These are phyloP conservation scores for Caenorhabditis sp. DNA, from an alignment of 2,888 invertebrate species.

Conservation along the genomic window DNA sequence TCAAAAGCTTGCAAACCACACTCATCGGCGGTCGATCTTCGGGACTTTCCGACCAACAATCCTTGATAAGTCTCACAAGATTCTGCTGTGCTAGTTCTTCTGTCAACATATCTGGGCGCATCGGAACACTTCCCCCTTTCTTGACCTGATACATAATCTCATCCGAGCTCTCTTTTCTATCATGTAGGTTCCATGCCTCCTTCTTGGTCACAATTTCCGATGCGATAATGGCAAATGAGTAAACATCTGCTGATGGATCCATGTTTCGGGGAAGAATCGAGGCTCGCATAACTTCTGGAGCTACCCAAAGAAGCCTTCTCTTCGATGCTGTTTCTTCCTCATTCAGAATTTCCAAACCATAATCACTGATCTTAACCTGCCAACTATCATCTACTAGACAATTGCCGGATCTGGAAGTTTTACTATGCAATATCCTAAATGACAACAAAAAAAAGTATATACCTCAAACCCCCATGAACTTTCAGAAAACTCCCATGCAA, in stretches of 20 bases:
- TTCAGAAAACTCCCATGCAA: slow-evolving; percentile 50
- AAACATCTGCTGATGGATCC: slow-evolving; percentile 57
- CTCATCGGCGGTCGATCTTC: not conserved
- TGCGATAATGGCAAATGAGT: slow-evolving; percentile 64
- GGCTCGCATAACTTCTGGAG: slow-evolving; percentile 61
- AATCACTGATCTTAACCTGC: slow-evolving; percentile 48
- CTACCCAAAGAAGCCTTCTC: slow-evolving; percentile 51
- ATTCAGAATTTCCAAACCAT: slow-evolving; percentile 14
- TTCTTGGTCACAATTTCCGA: slow-evolving; percentile 63
- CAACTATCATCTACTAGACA: slow-evolving; percentile 64
- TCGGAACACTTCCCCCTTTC: slow-evolving; percentile 42
- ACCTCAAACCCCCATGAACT: slow-evolving; percentile 56
- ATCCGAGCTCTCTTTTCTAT: slow-evolving; percentile 46
- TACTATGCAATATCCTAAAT: not conserved
- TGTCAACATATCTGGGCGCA: slow-evolving; percentile 42
- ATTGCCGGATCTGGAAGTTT: slow-evolving; percentile 12
- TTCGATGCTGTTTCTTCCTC: slow-evolving; percentile 17
- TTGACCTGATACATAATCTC: slow-evolving; percentile 57
- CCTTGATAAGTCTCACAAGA: not conserved
- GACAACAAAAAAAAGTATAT: not conserved
- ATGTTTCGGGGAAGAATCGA: slow-evolving; percentile 9
- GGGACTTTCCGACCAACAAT: slow-evolving; percentile 6
- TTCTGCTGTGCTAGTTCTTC: too few relatives aligned
- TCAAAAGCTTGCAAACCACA: not conserved
- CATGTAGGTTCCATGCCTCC: slow-evolving; percentile 56